Conservation (phyloP, 2,113 vertebrate genomes). For the Misgurnus anguillicaudatus region DNA sequence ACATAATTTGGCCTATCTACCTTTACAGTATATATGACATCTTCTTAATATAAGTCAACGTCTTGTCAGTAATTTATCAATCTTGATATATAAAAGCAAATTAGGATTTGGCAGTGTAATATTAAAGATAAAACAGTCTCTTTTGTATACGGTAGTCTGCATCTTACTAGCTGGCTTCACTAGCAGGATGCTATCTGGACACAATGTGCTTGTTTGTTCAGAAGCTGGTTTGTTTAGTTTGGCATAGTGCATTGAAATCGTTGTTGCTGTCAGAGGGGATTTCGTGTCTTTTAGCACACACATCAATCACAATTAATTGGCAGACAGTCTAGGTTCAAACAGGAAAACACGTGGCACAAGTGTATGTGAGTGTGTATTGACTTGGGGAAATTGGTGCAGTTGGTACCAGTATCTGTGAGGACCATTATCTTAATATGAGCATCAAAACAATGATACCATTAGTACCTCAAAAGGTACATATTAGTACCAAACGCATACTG, state of each 20-base stretch:
- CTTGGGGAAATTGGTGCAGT: conserved; percentile 36
- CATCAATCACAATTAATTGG: conserved; percentile 12
- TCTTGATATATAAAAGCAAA: too few species aligned
- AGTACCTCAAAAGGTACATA: too few species aligned
- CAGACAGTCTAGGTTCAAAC: not conserved
- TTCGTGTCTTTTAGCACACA: conserved; percentile 5
- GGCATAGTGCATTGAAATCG: not conserved
- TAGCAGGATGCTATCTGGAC: not conserved
- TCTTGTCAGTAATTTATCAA: too few species aligned
- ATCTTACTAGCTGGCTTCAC: too few species aligned
- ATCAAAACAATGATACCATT: not conserved
- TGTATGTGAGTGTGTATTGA: conserved; percentile 50
- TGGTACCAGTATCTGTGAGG: conserved; percentile 47
- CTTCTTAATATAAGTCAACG: too few species aligned
- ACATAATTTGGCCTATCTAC: too few species aligned
- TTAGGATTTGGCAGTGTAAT: too few species aligned
- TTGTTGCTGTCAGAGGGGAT: conserved; percentile 3
- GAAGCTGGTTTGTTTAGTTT: conserved; percentile 38
- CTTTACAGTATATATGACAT: too few species aligned
- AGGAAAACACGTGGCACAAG: not conserved
- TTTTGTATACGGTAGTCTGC: too few species aligned
- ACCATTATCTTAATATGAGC: conserved; percentile 49
- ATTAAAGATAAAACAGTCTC: too few species aligned
- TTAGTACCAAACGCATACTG: too few species aligned
- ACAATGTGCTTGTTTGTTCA: conserved; percentile 42